Conservation (phyloP, 1,140 invertebrate species). For the Calliopsis andreniformis region DNA sequence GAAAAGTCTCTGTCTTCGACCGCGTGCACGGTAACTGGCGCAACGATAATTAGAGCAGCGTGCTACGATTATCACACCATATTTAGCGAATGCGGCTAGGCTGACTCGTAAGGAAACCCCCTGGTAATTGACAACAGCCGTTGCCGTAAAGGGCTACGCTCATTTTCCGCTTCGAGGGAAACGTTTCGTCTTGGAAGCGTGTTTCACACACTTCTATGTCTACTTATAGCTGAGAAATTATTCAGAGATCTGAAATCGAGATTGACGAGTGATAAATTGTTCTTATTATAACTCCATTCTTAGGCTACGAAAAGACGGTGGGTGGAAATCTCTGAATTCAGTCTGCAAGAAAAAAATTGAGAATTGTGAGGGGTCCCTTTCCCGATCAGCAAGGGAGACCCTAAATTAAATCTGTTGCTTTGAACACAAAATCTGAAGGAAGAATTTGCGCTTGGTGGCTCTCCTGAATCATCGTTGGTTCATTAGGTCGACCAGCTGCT, state of each 20-base stretch:
- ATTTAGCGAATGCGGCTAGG: constrained; percentile 47
- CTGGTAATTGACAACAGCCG: constrained; percentile 53
- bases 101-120: constrained; percentile 8
- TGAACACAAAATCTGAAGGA: constrained; percentile 29
- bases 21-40: constrained; percentile 37
- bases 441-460: constrained; percentile 33
- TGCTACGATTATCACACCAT: constrained; percentile 53
- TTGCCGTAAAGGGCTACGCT: constrained; percentile 45
- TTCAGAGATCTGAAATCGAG: background rate
- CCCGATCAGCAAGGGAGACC: constrained; percentile 2
- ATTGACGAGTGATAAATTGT: too few species aligned
- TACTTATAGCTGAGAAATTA: too few species aligned
- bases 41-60: constrained; percentile 57
- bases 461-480: constrained; percentile 62
- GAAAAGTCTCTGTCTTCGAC: background rate
- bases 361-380: background rate
- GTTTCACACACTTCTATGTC: constrained; percentile 19
- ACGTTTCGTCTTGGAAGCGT: constrained; percentile 8
- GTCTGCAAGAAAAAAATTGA: too few species aligned
- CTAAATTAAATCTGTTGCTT: constrained; percentile 49
- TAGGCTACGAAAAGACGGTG: too few species aligned
- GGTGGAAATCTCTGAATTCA: too few species aligned
- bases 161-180: constrained; percentile 53
- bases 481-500: constrained; percentile 61
- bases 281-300: too few species aligned